These are phyloP conservation scores for Mobula hypostoma DNA, from an alignment of 2,113 vertebrate species.

Conservation along the genomic window DNA sequence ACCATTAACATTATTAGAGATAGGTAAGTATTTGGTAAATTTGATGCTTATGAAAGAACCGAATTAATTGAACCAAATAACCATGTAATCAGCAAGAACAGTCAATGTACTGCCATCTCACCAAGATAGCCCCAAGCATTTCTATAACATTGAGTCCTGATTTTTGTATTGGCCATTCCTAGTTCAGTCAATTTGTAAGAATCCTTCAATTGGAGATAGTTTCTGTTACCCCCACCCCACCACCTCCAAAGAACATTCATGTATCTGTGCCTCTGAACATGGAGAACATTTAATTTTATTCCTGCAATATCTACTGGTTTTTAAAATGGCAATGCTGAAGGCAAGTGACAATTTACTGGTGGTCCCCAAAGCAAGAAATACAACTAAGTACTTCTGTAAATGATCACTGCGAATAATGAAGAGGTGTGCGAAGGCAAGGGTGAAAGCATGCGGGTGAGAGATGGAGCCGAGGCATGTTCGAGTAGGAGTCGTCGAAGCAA, in stretches of 20 bases:
- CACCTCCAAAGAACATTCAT: neutral
- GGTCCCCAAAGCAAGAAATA: too few species aligned
- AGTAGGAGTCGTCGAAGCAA: too few species aligned
- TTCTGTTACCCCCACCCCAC: too few species aligned
- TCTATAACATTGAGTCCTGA: neutral
- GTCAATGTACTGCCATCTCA: neutral
- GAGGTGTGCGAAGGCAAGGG: too few species aligned
- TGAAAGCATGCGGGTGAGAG: too few species aligned
- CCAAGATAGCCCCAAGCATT: neutral
- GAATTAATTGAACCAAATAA: neutral
- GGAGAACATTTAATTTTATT: too few species aligned
- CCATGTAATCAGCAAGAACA: neutral
- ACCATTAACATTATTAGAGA: constrained; percentile 86
- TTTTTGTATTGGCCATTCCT: neutral
- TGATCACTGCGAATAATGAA: too few species aligned
- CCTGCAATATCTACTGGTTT: too few species aligned
- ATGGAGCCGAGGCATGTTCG: too few species aligned
- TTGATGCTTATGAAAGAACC: neutral
- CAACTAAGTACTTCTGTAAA: too few species aligned
- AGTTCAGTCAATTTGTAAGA: neutral
- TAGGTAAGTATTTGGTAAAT: constrained; percentile 58
- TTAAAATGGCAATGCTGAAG: too few species aligned
- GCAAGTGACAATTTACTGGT: too few species aligned
- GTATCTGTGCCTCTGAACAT: neutral
- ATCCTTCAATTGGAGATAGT: neutral